Conservation (phyloP, 2,797 vertebrate species). For the Poecilia velifera region DNA sequence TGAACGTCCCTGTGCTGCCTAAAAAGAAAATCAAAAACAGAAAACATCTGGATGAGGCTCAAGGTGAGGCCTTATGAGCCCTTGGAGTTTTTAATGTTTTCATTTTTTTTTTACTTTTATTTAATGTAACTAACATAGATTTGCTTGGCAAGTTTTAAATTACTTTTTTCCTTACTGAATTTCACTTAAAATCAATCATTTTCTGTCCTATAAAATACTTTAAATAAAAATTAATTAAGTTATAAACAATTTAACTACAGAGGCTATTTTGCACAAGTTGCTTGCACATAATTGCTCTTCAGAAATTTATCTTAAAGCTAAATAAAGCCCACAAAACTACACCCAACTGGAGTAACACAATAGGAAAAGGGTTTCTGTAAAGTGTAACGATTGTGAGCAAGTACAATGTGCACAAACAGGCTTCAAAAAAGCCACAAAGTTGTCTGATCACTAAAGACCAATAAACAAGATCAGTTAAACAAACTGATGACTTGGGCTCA, state of each 20-base stretch:
- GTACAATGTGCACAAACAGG: slow-evolving; percentile 12
- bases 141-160: slow-evolving; percentile 21
- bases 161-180: slow-evolving; percentile 5
- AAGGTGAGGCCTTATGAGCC: slow-evolving; percentile 45
- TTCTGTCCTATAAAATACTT: not conserved
- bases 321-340: too few species aligned
- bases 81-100: slow-evolving; percentile 30
- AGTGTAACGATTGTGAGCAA: not conserved
- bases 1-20: slow-evolving; percentile 7
- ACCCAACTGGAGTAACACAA: not conserved
- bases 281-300: not conserved
- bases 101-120: slow-evolving; percentile 42
- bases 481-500: not conserved
- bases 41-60: slow-evolving; percentile 48
- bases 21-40: slow-evolving; percentile 19
- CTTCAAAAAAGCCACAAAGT: slow-evolving; percentile 16
- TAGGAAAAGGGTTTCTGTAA: not conserved
- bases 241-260: not conserved
- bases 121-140: slow-evolving; percentile 45
- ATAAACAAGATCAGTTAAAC: slow-evolving; percentile 19
- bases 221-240: not conserved
- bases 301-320: not conserved
- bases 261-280: not conserved
- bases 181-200: not conserved
- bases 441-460: not conserved